Evolutionary conservation across 2,888 invertebrate species (phyloP).

Genomic region (Chorisops tibialis): DNA sequence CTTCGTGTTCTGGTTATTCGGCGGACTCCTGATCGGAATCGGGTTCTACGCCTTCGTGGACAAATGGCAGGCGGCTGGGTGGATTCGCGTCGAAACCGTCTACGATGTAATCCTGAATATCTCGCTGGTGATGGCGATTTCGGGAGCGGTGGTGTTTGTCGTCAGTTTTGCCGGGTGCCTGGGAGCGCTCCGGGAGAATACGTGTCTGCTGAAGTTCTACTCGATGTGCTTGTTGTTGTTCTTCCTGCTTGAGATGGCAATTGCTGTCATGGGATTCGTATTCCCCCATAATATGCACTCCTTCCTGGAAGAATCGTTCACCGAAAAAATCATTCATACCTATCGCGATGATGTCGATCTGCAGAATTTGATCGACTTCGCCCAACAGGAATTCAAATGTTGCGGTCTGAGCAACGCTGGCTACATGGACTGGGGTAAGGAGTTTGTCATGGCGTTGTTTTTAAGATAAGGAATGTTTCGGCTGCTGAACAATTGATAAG

Average conservation of each 20-base stretch:
- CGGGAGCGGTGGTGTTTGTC: conserved; percentile 86
- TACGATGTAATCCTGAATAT: conserved; percentile 89
- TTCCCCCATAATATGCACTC: conserved; percentile 87
- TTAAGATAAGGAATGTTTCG: too few relatives aligned
- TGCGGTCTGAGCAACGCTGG: conserved; percentile 90
- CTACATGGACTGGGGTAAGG: conserved; percentile 84
- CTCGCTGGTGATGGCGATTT: conserved; percentile 83
- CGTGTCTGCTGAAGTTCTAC: conserved; percentile 87
- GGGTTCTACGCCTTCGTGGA: conserved; percentile 90
- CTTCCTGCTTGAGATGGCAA: conserved; percentile 86
- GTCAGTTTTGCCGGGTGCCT: conserved; percentile 94
- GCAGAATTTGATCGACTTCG: conserved; percentile 91
- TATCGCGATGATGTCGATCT: conserved; percentile 91
- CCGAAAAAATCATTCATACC: conserved; percentile 86
- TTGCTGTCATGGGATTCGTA: conserved; percentile 89
- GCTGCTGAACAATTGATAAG: too few relatives aligned
- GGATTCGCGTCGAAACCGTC: conserved; percentile 76
- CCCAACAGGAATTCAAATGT: conserved; percentile 80
- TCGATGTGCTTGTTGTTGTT: conserved; percentile 83
- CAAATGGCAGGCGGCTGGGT: conserved; percentile 86
- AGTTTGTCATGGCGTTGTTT: too few relatives aligned
- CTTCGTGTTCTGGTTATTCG: conserved; percentile 71
- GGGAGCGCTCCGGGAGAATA: conserved; percentile 75
- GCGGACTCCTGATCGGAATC: conserved; percentile 79
- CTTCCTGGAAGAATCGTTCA: conserved; percentile 79